Evolutionary conservation across 2,888 invertebrate genomes (phyloP).

Genomic region (Drosophila quinaria): DNA sequence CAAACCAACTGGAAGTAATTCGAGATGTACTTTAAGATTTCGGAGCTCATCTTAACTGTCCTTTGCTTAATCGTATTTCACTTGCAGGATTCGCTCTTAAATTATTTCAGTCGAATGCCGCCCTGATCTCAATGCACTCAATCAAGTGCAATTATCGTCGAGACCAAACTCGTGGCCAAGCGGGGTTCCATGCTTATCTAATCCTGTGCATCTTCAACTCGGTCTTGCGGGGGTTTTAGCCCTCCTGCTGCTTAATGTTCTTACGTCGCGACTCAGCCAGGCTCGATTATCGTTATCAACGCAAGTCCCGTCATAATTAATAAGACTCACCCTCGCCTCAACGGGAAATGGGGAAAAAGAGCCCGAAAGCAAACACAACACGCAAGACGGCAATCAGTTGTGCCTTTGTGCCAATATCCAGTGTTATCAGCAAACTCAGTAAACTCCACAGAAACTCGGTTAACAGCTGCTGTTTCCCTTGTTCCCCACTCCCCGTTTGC

Average conservation of each 20-base stretch:
- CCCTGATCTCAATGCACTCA: slow-evolving; percentile 41
- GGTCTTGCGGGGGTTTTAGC: slow-evolving; percentile 7
- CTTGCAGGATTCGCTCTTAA: slow-evolving; percentile 11
- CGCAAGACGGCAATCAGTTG: slow-evolving; percentile 73
- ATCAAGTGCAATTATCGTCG: slow-evolving; percentile 62
- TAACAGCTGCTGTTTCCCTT: slow-evolving; percentile 58
- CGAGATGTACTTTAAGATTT: not conserved
- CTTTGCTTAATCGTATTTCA: not conserved
- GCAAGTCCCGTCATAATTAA: slow-evolving; percentile 75
- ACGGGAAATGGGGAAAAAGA: slow-evolving; percentile 6
- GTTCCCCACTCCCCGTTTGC: slow-evolving; percentile 7
- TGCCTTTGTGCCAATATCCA: slow-evolving; percentile 15
- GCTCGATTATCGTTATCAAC: slow-evolving; percentile 64
- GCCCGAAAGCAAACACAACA: slow-evolving; percentile 30
- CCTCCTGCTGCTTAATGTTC: slow-evolving; percentile 37
- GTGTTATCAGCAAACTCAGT: slow-evolving; percentile 40
- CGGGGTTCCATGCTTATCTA: slow-evolving; percentile 42
- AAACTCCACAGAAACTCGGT: slow-evolving; percentile 27
- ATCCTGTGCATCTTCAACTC: slow-evolving; percentile 21
- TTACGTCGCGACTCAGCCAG: slow-evolving; percentile 12
- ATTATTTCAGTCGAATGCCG: slow-evolving; percentile 16
- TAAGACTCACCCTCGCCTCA: slow-evolving; percentile 64
- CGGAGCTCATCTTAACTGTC: not conserved
- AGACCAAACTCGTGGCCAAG: slow-evolving; percentile 11
- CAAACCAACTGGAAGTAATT: not conserved